Base-by-base conservation (phyloP, 2,888 invertebrate genomes). In the Drosophila sordidula region DNA sequence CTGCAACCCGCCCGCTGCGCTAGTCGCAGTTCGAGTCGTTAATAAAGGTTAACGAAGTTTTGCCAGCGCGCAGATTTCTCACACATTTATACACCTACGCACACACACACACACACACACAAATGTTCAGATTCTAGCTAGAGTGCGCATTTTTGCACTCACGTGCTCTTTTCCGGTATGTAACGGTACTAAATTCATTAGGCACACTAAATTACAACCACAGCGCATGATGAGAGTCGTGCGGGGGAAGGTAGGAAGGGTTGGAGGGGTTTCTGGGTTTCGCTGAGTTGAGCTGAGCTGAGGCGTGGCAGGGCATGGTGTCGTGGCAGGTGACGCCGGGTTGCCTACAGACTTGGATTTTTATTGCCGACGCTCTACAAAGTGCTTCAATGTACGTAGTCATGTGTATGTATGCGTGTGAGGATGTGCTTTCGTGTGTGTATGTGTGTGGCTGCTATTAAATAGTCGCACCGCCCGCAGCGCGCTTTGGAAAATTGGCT, bases 171-270 rank as follows among this genome's bases (percentile, higher is more conserved):
- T 78, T 77, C 76, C 83, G 85, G 83, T 77, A 81, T 78, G 85
- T 85, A 82, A 87, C 85, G 87, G 71, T 79, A 89, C 85, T 87
- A 89, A 87, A 87, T 87, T 87, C 87, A 87, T 87, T 87, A 87
- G 87, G 78, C 87, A 83, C 87, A 89, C 85, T 85, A 87, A 87
- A 87, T 88, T 87, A 87, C 82, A 88, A 83, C 82, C 85, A 65
- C 83, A 77, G 75, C 63, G 70, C 64, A 63, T 62, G 66, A 51
- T 61, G 63, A 41, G 69, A 44, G 42, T 32, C 5, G 18, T n/a
- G 44, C 8, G 49, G 42, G 12, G 34, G 6, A 0, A 12, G 38
- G 12, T 8, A 6, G 0, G n/a, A 0, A 8, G 39, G 9, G 16
- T 26, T 0, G 16, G 2, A 6, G n/a, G 14, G 4, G 8, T 32